A percentile compares a stretch with the other conserved stretches of the same genome.
phyloP scores from a whole-genome alignment of 2,797 vertebrate genomes.

The Rhinichthys osculus region DNA sequence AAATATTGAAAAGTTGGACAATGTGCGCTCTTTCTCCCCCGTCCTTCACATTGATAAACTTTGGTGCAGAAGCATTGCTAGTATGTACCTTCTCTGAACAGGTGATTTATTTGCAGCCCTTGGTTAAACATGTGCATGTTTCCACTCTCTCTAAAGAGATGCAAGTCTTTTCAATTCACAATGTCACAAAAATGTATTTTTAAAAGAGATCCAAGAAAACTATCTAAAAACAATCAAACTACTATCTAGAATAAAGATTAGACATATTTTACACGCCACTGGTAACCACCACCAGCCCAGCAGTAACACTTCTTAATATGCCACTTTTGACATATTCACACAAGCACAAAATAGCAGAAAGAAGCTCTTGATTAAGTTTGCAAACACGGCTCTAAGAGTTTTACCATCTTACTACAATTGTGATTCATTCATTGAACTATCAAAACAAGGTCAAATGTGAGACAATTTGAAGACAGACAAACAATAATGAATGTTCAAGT shows the following conservation, averaged over 20 bases:
- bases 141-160: background rate
- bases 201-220: constrained; percentile 4
- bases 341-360: background rate
- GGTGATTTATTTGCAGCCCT: constrained; percentile 5
- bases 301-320: constrained; percentile 14
- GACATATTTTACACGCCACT: background rate
- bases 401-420: background rate
- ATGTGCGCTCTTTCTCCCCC: background rate
- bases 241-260: background rate
- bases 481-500: constrained; percentile 49
- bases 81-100: constrained; percentile 12
- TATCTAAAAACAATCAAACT: constrained; percentile 17
- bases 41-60: constrained; percentile 5
- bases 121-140: background rate
- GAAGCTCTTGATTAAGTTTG: background rate
- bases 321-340: constrained; percentile 10
- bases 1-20: background rate
- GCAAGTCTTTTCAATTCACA: constrained; percentile 2
- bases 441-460: background rate
- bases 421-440: constrained; percentile 27
- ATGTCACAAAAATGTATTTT: constrained; percentile 16
- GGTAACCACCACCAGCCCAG: constrained; percentile 1
- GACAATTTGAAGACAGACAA: constrained; percentile 9
- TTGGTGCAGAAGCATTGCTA: constrained; percentile 7
- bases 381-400: background rate